These are phyloP conservation scores for Portevinia maculata DNA, from an alignment of 2,888 invertebrate species.

Conservation along the genomic window DNA sequence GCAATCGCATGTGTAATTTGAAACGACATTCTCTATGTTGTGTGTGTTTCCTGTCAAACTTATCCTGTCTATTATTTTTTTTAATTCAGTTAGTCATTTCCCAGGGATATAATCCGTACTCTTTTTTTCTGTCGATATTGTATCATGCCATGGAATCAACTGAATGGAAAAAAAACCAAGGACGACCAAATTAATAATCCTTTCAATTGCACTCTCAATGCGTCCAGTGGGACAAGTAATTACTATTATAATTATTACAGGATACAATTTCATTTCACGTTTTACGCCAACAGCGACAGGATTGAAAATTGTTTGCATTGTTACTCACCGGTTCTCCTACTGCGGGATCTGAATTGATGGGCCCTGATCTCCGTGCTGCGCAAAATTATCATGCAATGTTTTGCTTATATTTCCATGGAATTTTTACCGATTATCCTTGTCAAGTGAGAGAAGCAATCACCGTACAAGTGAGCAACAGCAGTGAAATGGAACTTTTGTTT, in stretches of 20 bases:
- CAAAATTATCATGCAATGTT: constrained; percentile 34
- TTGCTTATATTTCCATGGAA: not conserved
- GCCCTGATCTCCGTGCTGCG: constrained; percentile 10
- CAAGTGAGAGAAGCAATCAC: constrained; percentile 58
- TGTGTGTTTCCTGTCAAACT: constrained; percentile 25
- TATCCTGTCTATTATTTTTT: constrained; percentile 12
- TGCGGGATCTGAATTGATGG: constrained; percentile 24
- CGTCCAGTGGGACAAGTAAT: constrained; percentile 70
- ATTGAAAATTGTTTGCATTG: constrained; percentile 62
- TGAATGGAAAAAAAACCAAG: not conserved
- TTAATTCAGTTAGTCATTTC: constrained; percentile 45
- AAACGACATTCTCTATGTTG: constrained; percentile 37
- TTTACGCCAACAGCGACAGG: constrained; percentile 17
- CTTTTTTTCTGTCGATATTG: constrained; percentile 26
- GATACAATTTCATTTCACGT: constrained; percentile 59
- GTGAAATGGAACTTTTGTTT: constrained; percentile 43
- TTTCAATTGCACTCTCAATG: constrained; percentile 64
- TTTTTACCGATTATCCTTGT: constrained; percentile 29
- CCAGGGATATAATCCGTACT: constrained; percentile 27
- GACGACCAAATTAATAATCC: constrained; percentile 66
- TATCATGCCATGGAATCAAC: not conserved
- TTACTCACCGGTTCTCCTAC: not conserved
- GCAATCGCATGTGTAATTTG: constrained; percentile 63
- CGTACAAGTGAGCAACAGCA: constrained; percentile 22
- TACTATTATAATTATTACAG: constrained; percentile 73